Conservation (phyloP, 1,140 invertebrate species). For the Bombyx mori region DNA sequence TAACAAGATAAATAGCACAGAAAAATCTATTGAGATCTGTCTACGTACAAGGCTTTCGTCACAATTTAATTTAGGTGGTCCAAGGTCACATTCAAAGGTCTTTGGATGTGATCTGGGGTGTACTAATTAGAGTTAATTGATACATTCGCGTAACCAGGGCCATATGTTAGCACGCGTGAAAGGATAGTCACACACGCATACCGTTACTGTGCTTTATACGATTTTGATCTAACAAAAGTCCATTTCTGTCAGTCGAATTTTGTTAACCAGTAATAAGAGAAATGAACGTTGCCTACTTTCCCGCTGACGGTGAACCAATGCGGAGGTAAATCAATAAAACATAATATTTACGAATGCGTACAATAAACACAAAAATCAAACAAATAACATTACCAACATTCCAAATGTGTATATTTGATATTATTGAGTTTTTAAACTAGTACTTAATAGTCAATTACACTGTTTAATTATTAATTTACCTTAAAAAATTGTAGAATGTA, state of each 20-base stretch:
- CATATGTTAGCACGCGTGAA: conserved; percentile 63
- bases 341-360: too few relatives aligned
- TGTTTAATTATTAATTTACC: too few relatives aligned
- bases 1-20: conserved; percentile 25
- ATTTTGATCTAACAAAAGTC: conserved; percentile 14
- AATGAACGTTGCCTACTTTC: neutral
- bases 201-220: conserved; percentile 40
- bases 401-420: too few relatives aligned
- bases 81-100: conserved; percentile 37
- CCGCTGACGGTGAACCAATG: too few relatives aligned
- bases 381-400: too few relatives aligned
- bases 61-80: conserved; percentile 30
- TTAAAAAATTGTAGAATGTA: too few relatives aligned
- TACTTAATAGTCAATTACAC: too few relatives aligned
- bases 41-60: conserved; percentile 37
- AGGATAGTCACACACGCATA: conserved; percentile 47
- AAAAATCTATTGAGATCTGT: conserved; percentile 33
- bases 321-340: too few relatives aligned
- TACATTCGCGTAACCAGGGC: conserved; percentile 36
- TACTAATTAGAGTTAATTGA: conserved; percentile 46
- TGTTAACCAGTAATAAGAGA: neutral
- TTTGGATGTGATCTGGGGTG: conserved; percentile 22
- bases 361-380: too few relatives aligned
- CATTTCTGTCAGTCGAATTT: conserved; percentile 2
- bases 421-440: too few relatives aligned